These are phyloP conservation scores for Daphoenositta chrysoptera DNA, from an alignment of 2,113 vertebrate species.

Conservation along the genomic window DNA sequence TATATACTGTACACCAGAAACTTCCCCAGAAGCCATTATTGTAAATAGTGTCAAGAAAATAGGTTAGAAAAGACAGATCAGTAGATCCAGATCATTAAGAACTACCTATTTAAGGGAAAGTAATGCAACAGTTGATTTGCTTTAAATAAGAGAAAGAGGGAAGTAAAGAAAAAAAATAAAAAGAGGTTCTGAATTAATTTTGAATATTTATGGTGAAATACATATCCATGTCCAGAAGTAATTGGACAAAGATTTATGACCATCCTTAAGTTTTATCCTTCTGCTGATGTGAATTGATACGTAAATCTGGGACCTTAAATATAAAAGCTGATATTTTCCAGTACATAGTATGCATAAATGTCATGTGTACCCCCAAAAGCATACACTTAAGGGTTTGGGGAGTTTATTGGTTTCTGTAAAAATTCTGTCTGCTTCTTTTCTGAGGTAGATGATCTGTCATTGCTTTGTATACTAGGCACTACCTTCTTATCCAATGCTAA, in stretches of 20 bases:
- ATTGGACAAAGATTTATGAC: neutral
- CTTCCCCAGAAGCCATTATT: neutral
- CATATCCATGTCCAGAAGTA: neutral
- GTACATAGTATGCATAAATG: neutral
- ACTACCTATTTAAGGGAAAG: neutral
- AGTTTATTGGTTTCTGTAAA: neutral
- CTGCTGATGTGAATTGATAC: neutral
- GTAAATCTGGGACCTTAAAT: neutral
- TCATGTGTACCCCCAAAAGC: neutral
- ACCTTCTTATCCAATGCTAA: neutral
- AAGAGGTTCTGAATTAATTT: neutral
- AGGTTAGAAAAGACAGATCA: neutral
- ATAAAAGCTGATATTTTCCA: neutral
- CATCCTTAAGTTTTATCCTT: neutral
- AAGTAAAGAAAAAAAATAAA: neutral
- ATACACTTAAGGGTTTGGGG: neutral
- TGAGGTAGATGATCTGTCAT: neutral
- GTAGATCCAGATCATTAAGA: neutral
- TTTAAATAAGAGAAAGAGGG: neutral
- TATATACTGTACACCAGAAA: neutral
- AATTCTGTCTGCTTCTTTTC: neutral
- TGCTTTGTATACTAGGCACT: neutral
- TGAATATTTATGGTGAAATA: neutral
- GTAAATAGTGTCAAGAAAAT: neutral
- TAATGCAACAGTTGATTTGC: neutral